These are phyloP conservation scores for Luperina nickerlii DNA, from an alignment of 2,888 invertebrate genomes.

Conservation along the genomic window DNA sequence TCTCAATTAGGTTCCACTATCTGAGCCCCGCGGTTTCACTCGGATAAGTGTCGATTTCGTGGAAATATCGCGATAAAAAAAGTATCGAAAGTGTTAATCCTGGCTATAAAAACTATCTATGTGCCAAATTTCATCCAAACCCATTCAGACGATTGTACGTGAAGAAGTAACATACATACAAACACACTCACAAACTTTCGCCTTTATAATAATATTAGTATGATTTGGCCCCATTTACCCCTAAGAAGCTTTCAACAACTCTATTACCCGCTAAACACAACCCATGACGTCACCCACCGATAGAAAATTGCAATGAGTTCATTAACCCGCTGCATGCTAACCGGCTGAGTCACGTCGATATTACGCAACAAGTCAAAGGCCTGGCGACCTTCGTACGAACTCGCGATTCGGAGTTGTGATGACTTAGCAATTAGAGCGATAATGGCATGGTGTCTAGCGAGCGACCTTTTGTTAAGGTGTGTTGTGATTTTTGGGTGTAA, in stretches of 20 bases:
- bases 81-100: no score
- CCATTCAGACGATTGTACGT: no score
- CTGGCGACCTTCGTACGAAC: slow-evolving; percentile 72
- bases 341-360: slow-evolving; percentile 61
- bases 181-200: no score
- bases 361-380: slow-evolving; percentile 73
- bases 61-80: no score
- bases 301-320: slow-evolving; percentile 58
- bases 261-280: slow-evolving; percentile 3
- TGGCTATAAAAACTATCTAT: no score
- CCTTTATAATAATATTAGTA: no score
- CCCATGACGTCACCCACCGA: slow-evolving; percentile 34
- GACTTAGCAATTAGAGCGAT: slow-evolving; percentile 47
- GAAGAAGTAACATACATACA: no score
- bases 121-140: no score
- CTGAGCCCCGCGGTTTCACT: no score
- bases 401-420: slow-evolving; percentile 56
- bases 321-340: slow-evolving; percentile 60
- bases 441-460: slow-evolving; percentile 30
- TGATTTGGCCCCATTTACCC: neutral
- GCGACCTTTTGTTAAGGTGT: slow-evolving; percentile 12
- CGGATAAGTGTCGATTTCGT: no score
- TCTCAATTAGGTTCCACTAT: no score
- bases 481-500: slow-evolving; percentile 11
- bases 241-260: neutral